Conservation (phyloP, 2,797 vertebrate genomes). For the Luscinia luscinia region DNA sequence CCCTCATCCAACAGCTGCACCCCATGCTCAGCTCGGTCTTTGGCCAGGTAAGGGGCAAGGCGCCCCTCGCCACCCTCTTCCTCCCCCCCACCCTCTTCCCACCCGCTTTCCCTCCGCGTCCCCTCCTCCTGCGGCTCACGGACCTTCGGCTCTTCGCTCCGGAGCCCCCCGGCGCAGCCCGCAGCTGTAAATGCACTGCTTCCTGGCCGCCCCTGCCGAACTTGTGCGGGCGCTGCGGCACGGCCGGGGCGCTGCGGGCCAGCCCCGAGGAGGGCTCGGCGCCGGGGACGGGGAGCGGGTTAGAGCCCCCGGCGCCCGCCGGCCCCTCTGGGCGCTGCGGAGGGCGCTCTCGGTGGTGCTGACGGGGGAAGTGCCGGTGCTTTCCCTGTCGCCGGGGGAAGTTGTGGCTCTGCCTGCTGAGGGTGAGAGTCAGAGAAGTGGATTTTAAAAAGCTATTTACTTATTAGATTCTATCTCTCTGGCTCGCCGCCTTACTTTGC, state of each 20-base stretch:
- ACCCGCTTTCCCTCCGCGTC: not conserved
- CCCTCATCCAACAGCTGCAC: slow-evolving; percentile 82
- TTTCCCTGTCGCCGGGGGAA: slow-evolving; percentile 23
- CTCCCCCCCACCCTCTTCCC: not conserved
- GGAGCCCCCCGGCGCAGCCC: not conserved
- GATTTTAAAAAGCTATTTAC: slow-evolving; percentile 12
- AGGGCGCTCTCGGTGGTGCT: slow-evolving; percentile 13
- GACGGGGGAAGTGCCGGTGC: not conserved
- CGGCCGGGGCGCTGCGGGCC: not conserved
- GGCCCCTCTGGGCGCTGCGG: not conserved
- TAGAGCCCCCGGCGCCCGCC: not conserved
- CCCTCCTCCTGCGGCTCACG: not conserved
- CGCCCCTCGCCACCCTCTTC: not conserved
- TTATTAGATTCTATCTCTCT: slow-evolving; percentile 57
- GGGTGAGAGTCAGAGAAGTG: slow-evolving; percentile 20
- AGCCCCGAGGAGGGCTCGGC: not conserved
- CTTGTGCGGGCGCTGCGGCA: not conserved
- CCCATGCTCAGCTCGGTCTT: slow-evolving; percentile 94
- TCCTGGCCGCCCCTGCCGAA: slow-evolving; percentile 7
- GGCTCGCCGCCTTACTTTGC: slow-evolving; percentile 56
- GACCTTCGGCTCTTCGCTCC: not conserved
- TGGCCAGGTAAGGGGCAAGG: slow-evolving; percentile 82
- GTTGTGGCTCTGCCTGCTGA: slow-evolving; percentile 21
- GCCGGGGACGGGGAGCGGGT: not conserved
- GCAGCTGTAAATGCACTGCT: slow-evolving; percentile 51